phyloP scores from a whole-genome alignment of 2,888 invertebrate species.

The Meliscaeva auricollis region DNA sequence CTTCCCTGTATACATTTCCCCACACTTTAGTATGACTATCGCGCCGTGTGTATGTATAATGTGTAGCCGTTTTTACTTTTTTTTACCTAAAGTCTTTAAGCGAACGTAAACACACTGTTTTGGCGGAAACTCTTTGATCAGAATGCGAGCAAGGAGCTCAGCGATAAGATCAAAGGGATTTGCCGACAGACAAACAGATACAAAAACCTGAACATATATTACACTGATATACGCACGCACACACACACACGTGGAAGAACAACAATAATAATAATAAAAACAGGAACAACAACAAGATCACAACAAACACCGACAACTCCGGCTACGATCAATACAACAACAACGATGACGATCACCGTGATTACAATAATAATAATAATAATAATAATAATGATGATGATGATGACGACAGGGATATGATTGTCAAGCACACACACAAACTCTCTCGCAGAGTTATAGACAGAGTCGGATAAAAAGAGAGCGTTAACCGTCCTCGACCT shows the following conservation, averaged over 20 bases:
- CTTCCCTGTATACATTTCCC: conserved; percentile 67
- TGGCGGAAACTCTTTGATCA: conserved; percentile 85
- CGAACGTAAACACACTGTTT: conserved; percentile 80
- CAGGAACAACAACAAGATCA: conserved; percentile 68
- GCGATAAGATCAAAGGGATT: conserved; percentile 84
- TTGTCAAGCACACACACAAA: conserved; percentile 30
- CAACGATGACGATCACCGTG: not conserved
- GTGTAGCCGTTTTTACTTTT: conserved; percentile 73
- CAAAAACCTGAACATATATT: conserved; percentile 64
- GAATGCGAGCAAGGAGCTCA: conserved; percentile 84
- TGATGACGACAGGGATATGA: conserved; percentile 7
- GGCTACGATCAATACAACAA: conserved; percentile 35
- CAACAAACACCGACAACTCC: conserved; percentile 67
- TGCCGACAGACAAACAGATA: conserved; percentile 80
- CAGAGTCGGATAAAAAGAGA: conserved; percentile 47
- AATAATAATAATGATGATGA: conserved; percentile 45
- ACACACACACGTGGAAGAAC: conserved; percentile 31
- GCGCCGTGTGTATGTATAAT: conserved; percentile 45
- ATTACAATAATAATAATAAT: conserved; percentile 38
- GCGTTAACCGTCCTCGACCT: conserved; percentile 73
- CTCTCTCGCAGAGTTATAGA: conserved; percentile 20
- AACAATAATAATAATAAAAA: conserved; percentile 61
- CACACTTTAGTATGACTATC: conserved; percentile 44
- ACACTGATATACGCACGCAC: conserved; percentile 44
- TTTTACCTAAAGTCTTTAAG: conserved; percentile 77